phyloP scores from a whole-genome alignment of 1,140 invertebrate genomes.

The Ganaspis sp. region DNA sequence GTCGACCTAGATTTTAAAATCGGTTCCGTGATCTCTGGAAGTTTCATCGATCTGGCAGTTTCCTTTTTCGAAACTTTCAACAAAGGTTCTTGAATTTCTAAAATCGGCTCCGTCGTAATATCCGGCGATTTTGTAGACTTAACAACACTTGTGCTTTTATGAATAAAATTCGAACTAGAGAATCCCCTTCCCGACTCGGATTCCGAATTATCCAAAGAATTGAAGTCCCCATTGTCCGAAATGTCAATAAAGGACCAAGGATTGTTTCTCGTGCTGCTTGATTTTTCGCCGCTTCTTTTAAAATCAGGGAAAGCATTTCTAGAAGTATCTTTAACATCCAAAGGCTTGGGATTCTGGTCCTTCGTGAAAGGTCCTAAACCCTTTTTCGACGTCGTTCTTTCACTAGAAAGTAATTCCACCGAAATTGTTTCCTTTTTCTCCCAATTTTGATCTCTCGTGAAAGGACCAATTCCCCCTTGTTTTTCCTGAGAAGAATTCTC shows the following conservation, averaged over 20 bases:
- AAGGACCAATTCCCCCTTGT: constrained; percentile 58
- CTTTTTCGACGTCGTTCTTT: constrained; percentile 56
- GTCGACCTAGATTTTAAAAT: constrained; percentile 80
- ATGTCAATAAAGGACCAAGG: constrained; percentile 68
- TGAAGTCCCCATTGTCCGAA: constrained; percentile 65
- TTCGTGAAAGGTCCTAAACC: constrained; percentile 70
- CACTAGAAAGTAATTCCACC: constrained; percentile 40
- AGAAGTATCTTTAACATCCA: constrained; percentile 41
- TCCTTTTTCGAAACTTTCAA: constrained; percentile 73
- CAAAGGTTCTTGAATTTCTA: constrained; percentile 75
- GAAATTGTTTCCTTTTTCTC: constrained; percentile 55
- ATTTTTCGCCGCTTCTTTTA: constrained; percentile 37
- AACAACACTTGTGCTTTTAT: constrained; percentile 36
- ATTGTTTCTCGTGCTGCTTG: constrained; percentile 1
- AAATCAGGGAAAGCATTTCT: neutral
- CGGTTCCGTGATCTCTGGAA: constrained; percentile 84
- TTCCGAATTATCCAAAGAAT: constrained; percentile 64
- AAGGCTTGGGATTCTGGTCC: constrained; percentile 61
- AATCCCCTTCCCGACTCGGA: constrained; percentile 62
- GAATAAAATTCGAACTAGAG: constrained; percentile 53
- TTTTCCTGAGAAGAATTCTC: constrained; percentile 51
- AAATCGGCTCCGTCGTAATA: constrained; percentile 43
- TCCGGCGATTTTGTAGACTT: constrained; percentile 36
- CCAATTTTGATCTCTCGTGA: constrained; percentile 69
- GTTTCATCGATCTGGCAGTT: constrained; percentile 73